A percentile compares a stretch with the other conserved stretches of the same genome.
These are phyloP conservation scores for Hoplodrina ambigua DNA, from an alignment of 2,888 invertebrate species.

Conservation along the genomic window DNA sequence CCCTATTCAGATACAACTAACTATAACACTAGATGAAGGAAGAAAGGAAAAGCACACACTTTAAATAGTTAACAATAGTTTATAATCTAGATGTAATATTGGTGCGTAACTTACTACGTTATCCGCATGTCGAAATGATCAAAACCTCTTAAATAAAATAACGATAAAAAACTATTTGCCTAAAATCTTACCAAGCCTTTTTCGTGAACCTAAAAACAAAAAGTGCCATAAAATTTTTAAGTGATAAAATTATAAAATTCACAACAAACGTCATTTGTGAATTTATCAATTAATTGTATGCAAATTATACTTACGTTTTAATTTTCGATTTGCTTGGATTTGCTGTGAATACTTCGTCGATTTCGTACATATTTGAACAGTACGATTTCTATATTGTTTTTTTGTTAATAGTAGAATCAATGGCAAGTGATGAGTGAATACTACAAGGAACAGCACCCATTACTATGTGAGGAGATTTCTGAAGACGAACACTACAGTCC, in stretches of 20 bases:
- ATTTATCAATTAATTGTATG: slow-evolving; percentile 31
- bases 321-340: background rate
- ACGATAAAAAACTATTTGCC: too few relatives aligned
- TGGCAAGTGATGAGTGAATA: slow-evolving; percentile 83
- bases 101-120: too few relatives aligned
- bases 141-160: too few relatives aligned
- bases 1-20: too few relatives aligned
- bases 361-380: slow-evolving; percentile 20
- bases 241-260: slow-evolving; percentile 40
- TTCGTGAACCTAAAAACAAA: slow-evolving; percentile 14
- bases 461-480: slow-evolving; percentile 79
- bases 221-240: slow-evolving; percentile 38
- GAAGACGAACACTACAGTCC: slow-evolving; percentile 79
- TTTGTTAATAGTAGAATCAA: slow-evolving; percentile 67
- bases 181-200: slow-evolving; percentile 20
- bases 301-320: background rate
- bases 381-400: slow-evolving; percentile 49
- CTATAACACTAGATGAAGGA: too few relatives aligned
- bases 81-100: too few relatives aligned
- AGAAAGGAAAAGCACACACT: too few relatives aligned
- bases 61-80: too few relatives aligned
- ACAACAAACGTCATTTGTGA: slow-evolving; percentile 45
- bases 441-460: slow-evolving; percentile 79
- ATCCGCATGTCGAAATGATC: too few relatives aligned
- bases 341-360: slow-evolving; percentile 9